Evolutionary conservation across 2,797 vertebrate genomes (phyloP).

Genomic region (Sphenodon punctatus): DNA sequence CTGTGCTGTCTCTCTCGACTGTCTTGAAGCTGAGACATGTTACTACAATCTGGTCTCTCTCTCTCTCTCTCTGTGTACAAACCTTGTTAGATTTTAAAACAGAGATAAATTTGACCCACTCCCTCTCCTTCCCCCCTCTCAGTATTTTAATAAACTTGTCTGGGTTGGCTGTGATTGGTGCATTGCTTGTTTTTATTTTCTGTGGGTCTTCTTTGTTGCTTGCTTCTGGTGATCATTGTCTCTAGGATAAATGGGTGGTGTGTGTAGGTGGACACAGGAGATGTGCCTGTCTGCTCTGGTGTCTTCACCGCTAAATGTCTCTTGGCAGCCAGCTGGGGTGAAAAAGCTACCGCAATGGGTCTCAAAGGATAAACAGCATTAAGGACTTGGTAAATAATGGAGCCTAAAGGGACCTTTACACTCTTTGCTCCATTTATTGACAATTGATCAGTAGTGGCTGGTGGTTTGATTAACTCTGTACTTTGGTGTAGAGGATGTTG

Average conservation of each 20-base stretch:
- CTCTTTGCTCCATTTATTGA: conserved; percentile 34
- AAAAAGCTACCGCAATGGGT: conserved; percentile 27
- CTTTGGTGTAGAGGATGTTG: neutral
- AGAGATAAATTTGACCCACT: conserved; percentile 8
- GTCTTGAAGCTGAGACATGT: conserved; percentile 46
- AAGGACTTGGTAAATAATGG: conserved; percentile 36
- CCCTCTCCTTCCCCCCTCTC: neutral
- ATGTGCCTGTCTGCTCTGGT: conserved; percentile 38
- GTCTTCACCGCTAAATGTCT: conserved; percentile 58
- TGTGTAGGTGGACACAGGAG: conserved; percentile 56
- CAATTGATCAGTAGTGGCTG: neutral
- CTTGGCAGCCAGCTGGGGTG: conserved; percentile 70
- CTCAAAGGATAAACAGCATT: neutral
- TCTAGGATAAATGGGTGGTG: conserved; percentile 71
- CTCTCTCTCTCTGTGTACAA: too few relatives aligned
- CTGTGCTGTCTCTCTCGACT: conserved; percentile 27
- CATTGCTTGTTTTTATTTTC: conserved; percentile 37
- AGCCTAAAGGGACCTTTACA: conserved; percentile 45
- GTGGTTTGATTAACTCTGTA: conserved; percentile 29
- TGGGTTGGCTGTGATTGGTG: conserved; percentile 39
- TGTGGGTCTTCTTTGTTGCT: conserved; percentile 76
- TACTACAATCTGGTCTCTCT: conserved; percentile 12
- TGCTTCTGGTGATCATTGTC: conserved; percentile 77
- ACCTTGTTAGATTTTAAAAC: conserved; percentile 34
- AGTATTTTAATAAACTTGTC: conserved; percentile 48